phyloP scores from a whole-genome alignment of 1,140 invertebrate species.

The Cataglyphis hispanica region DNA sequence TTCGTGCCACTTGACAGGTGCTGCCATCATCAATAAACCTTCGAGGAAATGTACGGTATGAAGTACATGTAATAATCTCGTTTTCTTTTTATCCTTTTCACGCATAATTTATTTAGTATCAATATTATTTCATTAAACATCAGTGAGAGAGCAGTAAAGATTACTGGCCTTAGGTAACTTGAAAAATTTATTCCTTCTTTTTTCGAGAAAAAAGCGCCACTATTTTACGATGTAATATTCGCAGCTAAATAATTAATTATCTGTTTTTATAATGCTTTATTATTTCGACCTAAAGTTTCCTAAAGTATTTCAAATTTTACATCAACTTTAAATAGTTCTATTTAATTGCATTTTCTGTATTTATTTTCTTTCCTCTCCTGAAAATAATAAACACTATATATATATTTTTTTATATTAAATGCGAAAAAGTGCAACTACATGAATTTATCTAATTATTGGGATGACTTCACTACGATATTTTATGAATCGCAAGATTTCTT shows the following conservation, averaged over 20 bases:
- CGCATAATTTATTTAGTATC: too few relatives aligned
- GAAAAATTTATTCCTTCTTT: too few relatives aligned
- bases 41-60: neutral
- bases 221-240: too few relatives aligned
- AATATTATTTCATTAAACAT: too few relatives aligned
- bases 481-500: too few relatives aligned
- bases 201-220: too few relatives aligned
- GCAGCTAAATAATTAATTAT: neutral
- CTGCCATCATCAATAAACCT: slow-evolving; percentile 2
- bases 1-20: neutral
- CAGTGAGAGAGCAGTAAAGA: too few relatives aligned
- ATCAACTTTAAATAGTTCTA: neutral
- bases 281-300: neutral
- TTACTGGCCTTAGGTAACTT: too few relatives aligned
- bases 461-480: too few relatives aligned
- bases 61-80: neutral
- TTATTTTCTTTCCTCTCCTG: neutral
- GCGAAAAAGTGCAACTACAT: neutral
- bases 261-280: neutral
- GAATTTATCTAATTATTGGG: too few relatives aligned
- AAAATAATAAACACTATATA: too few relatives aligned
- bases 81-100: neutral
- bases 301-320: neutral
- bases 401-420: too few relatives aligned
- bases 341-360: neutral